Evolutionary conservation across 2,113 vertebrate genomes (phyloP).

Genomic region (Orthochromis malagaraziensis): DNA sequence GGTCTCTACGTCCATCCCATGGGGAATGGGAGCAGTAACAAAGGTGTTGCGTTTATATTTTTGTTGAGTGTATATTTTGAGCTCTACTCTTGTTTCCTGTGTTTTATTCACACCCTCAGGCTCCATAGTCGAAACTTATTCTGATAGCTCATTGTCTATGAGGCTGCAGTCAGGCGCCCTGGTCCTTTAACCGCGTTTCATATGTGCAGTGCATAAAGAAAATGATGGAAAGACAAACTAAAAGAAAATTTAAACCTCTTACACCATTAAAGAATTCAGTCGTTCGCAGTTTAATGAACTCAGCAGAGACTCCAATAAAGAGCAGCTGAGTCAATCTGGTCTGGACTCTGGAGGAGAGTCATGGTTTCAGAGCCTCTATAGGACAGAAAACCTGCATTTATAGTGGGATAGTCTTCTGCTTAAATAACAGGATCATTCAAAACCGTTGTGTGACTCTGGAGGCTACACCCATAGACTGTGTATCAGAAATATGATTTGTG

Average conservation of each 20-base stretch:
- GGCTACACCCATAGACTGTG: background rate
- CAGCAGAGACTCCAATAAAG: background rate
- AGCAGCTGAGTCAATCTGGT: background rate
- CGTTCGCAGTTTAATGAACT: background rate
- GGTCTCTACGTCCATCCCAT: too few species aligned
- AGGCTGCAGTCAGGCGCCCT: too few species aligned
- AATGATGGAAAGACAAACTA: background rate
- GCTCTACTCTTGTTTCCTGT: too few species aligned
- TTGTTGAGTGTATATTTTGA: too few species aligned
- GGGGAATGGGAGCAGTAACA: too few species aligned
- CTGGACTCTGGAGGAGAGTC: background rate
- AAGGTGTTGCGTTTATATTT: too few species aligned
- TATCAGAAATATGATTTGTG: background rate
- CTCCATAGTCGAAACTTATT: too few species aligned
- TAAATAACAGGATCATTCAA: background rate
- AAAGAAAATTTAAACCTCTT: background rate
- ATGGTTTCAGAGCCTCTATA: background rate
- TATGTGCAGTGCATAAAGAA: background rate
- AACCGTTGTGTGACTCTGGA: fast-evolving
- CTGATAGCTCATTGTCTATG: too few species aligned
- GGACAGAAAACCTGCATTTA: background rate
- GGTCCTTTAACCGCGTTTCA: too few species aligned
- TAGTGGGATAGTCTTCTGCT: background rate
- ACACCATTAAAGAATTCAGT: background rate
- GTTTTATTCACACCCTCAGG: too few species aligned